Evolutionary conservation across 2,888 invertebrate genomes (phyloP).

Genomic region (Diachrysia chrysitis): DNA sequence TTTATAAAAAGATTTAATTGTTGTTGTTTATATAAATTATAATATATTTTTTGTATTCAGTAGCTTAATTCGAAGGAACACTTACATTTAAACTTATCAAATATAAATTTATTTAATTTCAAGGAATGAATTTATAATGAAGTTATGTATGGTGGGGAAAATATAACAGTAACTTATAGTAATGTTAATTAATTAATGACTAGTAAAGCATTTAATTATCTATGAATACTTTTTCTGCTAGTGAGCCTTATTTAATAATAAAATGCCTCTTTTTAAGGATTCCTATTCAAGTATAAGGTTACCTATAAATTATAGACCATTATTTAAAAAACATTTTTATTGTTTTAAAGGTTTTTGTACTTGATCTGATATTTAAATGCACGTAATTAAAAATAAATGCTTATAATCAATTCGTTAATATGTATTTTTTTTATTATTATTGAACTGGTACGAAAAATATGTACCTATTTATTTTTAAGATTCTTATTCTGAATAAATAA

Average conservation of each 20-base stretch:
- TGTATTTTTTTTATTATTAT: too few species aligned
- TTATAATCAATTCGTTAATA: too few species aligned
- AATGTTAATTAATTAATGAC: slow-evolving; percentile 57
- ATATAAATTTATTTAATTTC: slow-evolving; percentile 16
- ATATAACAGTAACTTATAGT: slow-evolving; percentile 36
- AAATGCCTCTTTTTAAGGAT: slow-evolving; percentile 10
- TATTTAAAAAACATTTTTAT: too few species aligned
- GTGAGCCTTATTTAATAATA: slow-evolving; percentile 23
- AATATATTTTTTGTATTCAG: slow-evolving; percentile 30
- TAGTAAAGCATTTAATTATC: slow-evolving; percentile 57
- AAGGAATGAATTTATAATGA: slow-evolving; percentile 47
- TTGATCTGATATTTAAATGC: background rate
- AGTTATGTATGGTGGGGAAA: slow-evolving; percentile 47
- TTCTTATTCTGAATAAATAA: background rate
- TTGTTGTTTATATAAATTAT: too few species aligned
- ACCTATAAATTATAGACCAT: too few species aligned
- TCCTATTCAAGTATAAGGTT: too few species aligned
- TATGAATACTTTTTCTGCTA: slow-evolving; percentile 39
- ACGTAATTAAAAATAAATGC: too few species aligned
- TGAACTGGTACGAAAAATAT: too few species aligned
- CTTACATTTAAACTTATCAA: slow-evolving; percentile 38
- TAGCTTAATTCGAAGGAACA: slow-evolving; percentile 30
- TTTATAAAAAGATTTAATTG: too few species aligned
- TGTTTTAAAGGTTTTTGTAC: too few species aligned
- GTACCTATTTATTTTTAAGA: too few species aligned